Percentiles rank a stretch among this genome's conserved stretches.
Evolutionary conservation across 2,888 invertebrate species (phyloP).

Genomic region (Asteroscopus sphinx): DNA sequence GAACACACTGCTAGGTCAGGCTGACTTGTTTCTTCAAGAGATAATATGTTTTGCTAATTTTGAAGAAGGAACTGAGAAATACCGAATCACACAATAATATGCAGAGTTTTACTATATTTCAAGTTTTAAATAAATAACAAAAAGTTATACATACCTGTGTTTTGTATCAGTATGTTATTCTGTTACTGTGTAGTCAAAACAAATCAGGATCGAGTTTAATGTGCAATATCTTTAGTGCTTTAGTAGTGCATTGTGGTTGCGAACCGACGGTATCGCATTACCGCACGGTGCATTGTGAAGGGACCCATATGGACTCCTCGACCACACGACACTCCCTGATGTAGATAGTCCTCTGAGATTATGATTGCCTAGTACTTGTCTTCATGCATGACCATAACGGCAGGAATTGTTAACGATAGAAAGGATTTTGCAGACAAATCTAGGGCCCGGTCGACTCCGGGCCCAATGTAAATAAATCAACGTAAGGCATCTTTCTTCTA

Average conservation of each 20-base stretch:
- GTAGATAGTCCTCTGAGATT: conserved; percentile 36
- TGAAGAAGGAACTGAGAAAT: not conserved
- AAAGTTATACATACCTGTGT: not conserved
- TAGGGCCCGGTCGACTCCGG: not conserved
- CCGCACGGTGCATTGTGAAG: conserved; percentile 48
- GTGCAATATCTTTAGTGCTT: conserved; percentile 20
- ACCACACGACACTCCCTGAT: conserved; percentile 32
- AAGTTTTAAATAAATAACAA: too few species aligned
- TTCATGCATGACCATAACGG: conserved; percentile 16
- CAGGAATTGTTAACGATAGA: not conserved
- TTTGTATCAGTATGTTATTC: not conserved
- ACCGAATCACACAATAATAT: not conserved
- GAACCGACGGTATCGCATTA: conserved; percentile 48
- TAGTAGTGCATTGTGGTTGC: conserved; percentile 28
- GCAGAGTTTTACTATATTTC: too few species aligned
- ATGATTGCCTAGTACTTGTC: conserved; percentile 25
- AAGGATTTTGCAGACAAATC: not conserved
- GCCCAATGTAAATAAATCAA: too few species aligned
- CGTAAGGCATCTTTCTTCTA: too few species aligned
- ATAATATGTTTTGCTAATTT: not conserved
- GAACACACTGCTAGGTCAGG: too few species aligned
- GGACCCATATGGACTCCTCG: conserved; percentile 35
- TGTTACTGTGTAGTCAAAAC: not conserved
- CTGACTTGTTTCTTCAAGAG: too few species aligned
- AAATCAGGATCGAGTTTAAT: conserved; percentile 11